A percentile compares a stretch with the other conserved stretches of the same genome.
These are phyloP conservation scores for Lerema accius DNA, from an alignment of 1,140 invertebrate genomes.

Conservation along the genomic window DNA sequence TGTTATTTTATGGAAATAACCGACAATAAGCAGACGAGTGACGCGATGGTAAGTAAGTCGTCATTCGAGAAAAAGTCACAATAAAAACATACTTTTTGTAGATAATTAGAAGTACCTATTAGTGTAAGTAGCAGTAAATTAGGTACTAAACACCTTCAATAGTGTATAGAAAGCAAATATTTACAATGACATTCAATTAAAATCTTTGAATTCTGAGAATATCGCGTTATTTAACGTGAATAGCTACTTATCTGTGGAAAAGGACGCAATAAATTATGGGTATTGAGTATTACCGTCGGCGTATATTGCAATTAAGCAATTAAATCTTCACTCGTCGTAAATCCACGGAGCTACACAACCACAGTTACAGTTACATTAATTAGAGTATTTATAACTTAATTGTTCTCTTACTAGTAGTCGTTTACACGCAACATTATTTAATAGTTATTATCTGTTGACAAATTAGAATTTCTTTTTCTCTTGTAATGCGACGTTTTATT, in stretches of 20 bases:
- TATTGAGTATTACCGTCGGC: constrained; percentile 10
- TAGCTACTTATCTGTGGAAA: constrained; percentile 3
- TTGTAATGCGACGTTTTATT: not conserved
- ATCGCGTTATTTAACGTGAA: not conserved
- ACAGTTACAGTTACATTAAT: constrained; percentile 8
- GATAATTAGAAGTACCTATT: too few relatives aligned
- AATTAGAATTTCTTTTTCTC: not conserved
- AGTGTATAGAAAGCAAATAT: not conserved
- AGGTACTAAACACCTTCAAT: not conserved
- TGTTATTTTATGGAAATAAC: too few relatives aligned
- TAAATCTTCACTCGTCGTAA: constrained; percentile 23
- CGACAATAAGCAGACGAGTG: too few relatives aligned
- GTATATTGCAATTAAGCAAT: constrained; percentile 21
- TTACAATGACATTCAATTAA: not conserved
- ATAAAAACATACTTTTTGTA: too few relatives aligned
- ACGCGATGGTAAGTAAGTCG: too few relatives aligned
- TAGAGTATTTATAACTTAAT: constrained; percentile 18
- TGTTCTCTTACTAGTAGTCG: not conserved
- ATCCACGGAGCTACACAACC: constrained; percentile 1
- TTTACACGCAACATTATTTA: constrained; percentile 8
- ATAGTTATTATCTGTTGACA: not conserved
- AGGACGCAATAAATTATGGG: constrained; percentile 10
- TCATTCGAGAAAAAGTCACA: too few relatives aligned
- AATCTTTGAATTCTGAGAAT: not conserved
- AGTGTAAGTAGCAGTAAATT: not conserved